Evolutionary conservation across 2,888 invertebrate species (phyloP).

Genomic region (Thelaira solivaga): DNA sequence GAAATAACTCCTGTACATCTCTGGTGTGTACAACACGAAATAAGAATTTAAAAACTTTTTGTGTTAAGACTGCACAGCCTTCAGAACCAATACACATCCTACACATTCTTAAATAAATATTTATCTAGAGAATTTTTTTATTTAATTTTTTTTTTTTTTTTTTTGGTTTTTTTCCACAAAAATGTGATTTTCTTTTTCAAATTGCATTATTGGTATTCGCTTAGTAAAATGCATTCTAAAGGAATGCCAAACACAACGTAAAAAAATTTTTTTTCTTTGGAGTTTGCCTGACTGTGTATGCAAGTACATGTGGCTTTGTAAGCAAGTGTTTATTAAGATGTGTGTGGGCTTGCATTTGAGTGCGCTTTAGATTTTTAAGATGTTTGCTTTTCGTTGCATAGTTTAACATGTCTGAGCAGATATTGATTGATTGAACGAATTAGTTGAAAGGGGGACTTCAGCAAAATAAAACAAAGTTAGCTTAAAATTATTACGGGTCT

Average conservation of each 20-base stretch:
- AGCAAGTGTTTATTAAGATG: conserved; percentile 10
- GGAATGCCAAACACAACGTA: no score
- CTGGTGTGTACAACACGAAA: no score
- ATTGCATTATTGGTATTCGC: background rate
- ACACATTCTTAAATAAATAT: background rate
- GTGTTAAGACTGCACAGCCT: no score
- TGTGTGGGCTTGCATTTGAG: background rate
- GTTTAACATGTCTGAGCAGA: background rate
- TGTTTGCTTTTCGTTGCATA: conserved; percentile 3
- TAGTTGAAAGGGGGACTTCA: background rate
- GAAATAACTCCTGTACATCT: no score
- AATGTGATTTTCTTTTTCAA: background rate
- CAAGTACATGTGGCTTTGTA: background rate
- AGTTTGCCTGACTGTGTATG: background rate
- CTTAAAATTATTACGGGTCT: no score
- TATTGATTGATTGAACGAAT: background rate
- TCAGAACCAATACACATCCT: background rate
- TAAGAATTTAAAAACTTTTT: conserved; percentile 4
- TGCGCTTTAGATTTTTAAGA: conserved; percentile 3
- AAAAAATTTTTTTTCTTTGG: no score
- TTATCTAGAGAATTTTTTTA: no score
- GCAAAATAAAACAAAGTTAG: no score
- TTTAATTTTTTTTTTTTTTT: background rate
- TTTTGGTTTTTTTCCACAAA: background rate
- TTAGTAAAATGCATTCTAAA: background rate